phyloP scores from a whole-genome alignment of 2,888 invertebrate genomes.

The Microplitis deprimator region DNA sequence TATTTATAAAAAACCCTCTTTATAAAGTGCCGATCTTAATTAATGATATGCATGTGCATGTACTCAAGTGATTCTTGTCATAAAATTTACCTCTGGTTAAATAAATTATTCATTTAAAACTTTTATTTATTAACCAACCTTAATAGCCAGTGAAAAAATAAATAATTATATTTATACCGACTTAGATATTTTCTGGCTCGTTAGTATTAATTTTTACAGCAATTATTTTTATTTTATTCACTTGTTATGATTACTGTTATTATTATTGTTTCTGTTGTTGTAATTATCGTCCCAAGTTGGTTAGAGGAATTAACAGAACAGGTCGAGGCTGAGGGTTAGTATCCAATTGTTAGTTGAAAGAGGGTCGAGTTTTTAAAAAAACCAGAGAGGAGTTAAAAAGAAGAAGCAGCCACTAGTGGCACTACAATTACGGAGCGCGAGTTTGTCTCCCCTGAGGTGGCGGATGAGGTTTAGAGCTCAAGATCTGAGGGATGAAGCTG shows the following conservation, averaged over 20 bases:
- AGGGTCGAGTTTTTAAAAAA: not conserved
- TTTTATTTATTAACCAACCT: too few species aligned
- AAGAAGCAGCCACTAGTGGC: constrained; percentile 48
- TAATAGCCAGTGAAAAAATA: too few species aligned
- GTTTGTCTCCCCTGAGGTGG: constrained; percentile 51
- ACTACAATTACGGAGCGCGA: constrained; percentile 67
- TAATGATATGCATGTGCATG: constrained; percentile 69
- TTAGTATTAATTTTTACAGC: too few species aligned
- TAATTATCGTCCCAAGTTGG: too few species aligned
- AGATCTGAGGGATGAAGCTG: not conserved
- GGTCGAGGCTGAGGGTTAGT: too few species aligned
- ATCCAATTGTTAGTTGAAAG: too few species aligned
- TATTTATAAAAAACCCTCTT: constrained; percentile 23
- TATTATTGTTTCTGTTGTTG: too few species aligned
- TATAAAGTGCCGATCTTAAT: constrained; percentile 60
- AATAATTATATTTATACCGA: too few species aligned
- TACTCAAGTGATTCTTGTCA: not conserved
- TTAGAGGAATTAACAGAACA: too few species aligned
- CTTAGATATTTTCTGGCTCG: too few species aligned
- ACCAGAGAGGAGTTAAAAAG: not conserved
- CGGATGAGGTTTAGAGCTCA: constrained; percentile 28
- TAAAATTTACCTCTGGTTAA: not conserved
- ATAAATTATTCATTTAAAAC: not conserved
- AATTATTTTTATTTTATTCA: too few species aligned
- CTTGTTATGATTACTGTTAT: too few species aligned